Base-by-base conservation (phyloP, 2,888 invertebrate species). In the Lacanobia wlatinum region DNA sequence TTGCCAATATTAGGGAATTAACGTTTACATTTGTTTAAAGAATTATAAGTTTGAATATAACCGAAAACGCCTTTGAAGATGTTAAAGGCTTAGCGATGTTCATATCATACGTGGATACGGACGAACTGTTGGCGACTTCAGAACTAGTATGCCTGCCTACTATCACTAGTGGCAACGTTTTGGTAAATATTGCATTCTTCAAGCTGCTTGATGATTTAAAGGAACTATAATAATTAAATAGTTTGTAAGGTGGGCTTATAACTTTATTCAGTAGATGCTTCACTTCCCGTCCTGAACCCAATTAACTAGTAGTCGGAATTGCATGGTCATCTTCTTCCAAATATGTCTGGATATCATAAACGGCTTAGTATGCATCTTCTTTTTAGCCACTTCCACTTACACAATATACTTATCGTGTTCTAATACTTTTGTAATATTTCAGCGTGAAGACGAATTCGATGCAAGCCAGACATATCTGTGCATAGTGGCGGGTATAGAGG, bases 401-500 rank as follows among this genome's bases (percentile, higher is more conserved):
- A 43, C 4, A 43, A 14, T 43, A 9, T 21, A 43, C 18, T 40
- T 3, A 38, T 23, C 5, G n/a, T 16, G 12, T 50, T 52, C 21
- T 53, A 23, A 46, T 46, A 34, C 1, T 14, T 38, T 43, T 5
- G 23, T 16, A 60, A 43, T 46, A 1, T 28, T 86, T n/a, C 78
- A 94, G 94, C 84, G 87, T 64, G 87, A 85, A 18, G 89, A 91
- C 12, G 92, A 91, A 55, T 88, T 90, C 48, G 88, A 93, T 34
- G 63, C 76, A 1, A 87, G 69, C 12, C 76, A 86, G 61, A 81
- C 86, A 0, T 88, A 90, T 66, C 73, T 92, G 60, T 88, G 86
- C 70, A 84, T 92, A 40, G 73, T 92, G 34, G 92, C 93, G 6
- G 93, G 93, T 1, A 58, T 93, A 46, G 93, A 93, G 67, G 92